Evolutionary conservation across 2,113 vertebrate genomes (phyloP), one percentile per base, ranked within the genome.

Genomic region (Serilophus lunatus): DNA sequence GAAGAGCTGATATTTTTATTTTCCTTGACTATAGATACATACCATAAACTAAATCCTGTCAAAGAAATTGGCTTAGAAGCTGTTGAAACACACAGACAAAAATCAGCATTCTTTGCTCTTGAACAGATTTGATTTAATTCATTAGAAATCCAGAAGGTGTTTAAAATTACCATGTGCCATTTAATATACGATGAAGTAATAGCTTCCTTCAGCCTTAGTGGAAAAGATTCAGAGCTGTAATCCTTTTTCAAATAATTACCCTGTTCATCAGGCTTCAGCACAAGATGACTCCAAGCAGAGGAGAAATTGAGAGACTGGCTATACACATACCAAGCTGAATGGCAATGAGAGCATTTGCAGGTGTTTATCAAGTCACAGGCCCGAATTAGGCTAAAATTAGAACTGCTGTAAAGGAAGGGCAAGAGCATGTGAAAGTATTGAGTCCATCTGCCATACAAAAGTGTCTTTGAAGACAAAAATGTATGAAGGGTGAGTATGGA

Each of bases 211-310:
- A 89, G 66, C 68, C 84, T 93, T 85, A 74, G 45, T 83, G 54
- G 40, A 90, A 95, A 92, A 90, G 71, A 92, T 40, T 57, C 90
- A 91, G 47, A 95, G 82, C 45, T 80, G 53, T 54, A 95, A 91
- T 92, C 38, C 63, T 90, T 95, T 82, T 85, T 63, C 70, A 87
- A 74, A 76, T 95, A 94, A 95, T 88, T 86, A 92, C 29, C 40
- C 53, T 72, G 74, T 40, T 95, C 66, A 87, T 88, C 64, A 93
- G 54, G 51, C 42, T 90, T 72, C 82, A 88, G 82, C 70, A 70
- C 42, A 92, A 87, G 77, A 92, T 65, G 84, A 90, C 63, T 89
- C 87, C n/a, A 38, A 53, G 78, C 38, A 90, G 51, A 35, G 76
- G 53, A 66, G 82, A 95, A 91, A 95, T 6, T 6, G 84, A 75